Conservation (phyloP, 2,888 invertebrate genomes). For the Oscheius myriophilus region DNA sequence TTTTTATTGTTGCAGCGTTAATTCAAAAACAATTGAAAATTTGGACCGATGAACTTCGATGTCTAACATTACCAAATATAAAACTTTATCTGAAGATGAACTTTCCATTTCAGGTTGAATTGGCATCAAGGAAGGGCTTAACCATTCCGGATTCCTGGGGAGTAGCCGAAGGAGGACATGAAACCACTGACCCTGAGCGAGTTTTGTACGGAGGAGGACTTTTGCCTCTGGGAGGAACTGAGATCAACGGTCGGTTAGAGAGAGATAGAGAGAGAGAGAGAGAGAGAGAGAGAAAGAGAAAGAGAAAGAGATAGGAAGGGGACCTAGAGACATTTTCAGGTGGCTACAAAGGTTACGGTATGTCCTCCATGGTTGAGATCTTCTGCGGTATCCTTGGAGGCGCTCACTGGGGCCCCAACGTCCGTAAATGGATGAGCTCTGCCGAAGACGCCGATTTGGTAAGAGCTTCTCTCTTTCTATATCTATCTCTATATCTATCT, state of each 20-base stretch:
- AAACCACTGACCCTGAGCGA: constrained; percentile 70
- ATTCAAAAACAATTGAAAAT: too few relatives aligned
- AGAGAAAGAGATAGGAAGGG: not conserved
- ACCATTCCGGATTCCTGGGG: constrained; percentile 88
- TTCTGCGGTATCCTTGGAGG: constrained; percentile 84
- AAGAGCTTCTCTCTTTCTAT: not conserved
- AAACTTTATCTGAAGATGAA: too few relatives aligned
- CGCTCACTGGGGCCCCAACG: constrained; percentile 80
- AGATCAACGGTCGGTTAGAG: constrained; percentile 71
- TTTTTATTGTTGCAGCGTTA: too few relatives aligned
- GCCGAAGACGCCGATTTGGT: constrained; percentile 76
- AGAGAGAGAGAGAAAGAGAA: too few relatives aligned
- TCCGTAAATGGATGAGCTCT: constrained; percentile 82
- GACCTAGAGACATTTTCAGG: constrained; percentile 54
- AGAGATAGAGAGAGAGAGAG: not conserved
- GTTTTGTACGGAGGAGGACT: constrained; percentile 72
- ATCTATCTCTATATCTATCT: not conserved
- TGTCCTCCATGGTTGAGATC: constrained; percentile 85
- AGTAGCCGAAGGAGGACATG: constrained; percentile 75
- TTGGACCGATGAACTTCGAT: too few relatives aligned
- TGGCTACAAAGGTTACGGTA: constrained; percentile 89
- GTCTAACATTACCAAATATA: too few relatives aligned
- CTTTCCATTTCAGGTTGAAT: constrained; percentile 79
- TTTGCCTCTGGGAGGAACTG: constrained; percentile 73
- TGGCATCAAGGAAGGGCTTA: constrained; percentile 82